Base-by-base conservation (phyloP, 1,140 invertebrate genomes). In the Halesus radiatus region DNA sequence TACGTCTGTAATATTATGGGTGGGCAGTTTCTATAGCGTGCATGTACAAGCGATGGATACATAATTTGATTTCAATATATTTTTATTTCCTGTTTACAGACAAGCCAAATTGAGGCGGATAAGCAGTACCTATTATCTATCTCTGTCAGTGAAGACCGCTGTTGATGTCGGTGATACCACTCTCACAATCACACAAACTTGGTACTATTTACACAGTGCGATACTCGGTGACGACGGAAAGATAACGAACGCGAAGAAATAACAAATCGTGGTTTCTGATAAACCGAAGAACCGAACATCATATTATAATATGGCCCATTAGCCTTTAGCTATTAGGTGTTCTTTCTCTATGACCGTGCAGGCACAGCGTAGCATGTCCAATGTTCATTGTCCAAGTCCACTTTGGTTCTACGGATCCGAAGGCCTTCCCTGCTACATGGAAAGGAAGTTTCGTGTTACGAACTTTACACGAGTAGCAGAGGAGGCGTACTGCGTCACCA, bases 231-330 rank as follows among this genome's bases (percentile, higher is more conserved):
- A 37, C 64, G 64, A 50, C 64, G 8, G 64, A 32, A 37, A 68
- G 64, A 68, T 68, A 68, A 66, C 62, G 16, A 68, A n/a, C 2
- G 29, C 64, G n/a, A 37, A 68, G 64, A 68, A 68, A 68, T 50
- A 68, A 15, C 60, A 56, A 56, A 68, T 68, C 23, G 29, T 32
- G 64, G 26, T 16, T 45, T 68, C 37, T 45, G 64, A 68, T 68
- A 68, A 68, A 37, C 29, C 18, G 23, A 32, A 16, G 62, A 66
- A 0, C 26, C 26, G 37, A 45, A 45, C 37, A 45, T 45, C 37
- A 45, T 45, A 45, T 1, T 45, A 45, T 45, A 13, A 13, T 13
- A 45, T 45, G 13, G 37, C 37, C 10, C 10, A 45, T 45, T 72
- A 22, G 22, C n/a, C 50, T 5, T 29, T 45, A 45, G 68, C 68